Evolutionary conservation across 2,888 invertebrate genomes (phyloP).

Genomic region (Polydrusus tereticollis): DNA sequence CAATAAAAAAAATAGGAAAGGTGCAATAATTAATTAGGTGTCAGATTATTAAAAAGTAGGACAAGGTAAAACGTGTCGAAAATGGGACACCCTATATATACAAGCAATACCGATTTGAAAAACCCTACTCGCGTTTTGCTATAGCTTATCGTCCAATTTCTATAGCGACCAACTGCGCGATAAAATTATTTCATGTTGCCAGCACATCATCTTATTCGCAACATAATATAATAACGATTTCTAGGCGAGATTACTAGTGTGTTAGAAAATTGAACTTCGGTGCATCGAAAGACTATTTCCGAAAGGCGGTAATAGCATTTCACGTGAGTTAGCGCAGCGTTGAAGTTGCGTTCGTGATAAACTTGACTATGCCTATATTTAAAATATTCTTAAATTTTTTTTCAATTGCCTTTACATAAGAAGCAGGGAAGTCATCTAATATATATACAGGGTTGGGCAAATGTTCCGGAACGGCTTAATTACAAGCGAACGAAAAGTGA

Average conservation of each 20-base stretch:
- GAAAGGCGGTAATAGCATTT: constrained; percentile 31
- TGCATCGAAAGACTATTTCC: constrained; percentile 31
- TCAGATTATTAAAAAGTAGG: too few relatives aligned
- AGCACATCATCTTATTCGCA: constrained; percentile 3
- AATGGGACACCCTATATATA: too few relatives aligned
- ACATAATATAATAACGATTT: constrained; percentile 22
- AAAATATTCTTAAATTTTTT: neutral
- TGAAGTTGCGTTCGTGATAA: constrained; percentile 6
- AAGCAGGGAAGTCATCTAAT: too few relatives aligned
- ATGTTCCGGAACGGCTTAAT: too few relatives aligned
- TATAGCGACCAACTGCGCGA: neutral
- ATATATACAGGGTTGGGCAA: too few relatives aligned
- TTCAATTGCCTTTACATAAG: too few relatives aligned
- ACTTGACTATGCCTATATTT: neutral
- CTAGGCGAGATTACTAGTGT: constrained; percentile 31
- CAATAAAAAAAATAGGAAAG: too few relatives aligned
- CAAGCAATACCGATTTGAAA: too few relatives aligned
- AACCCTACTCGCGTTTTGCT: too few relatives aligned
- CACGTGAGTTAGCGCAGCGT: constrained; percentile 16
- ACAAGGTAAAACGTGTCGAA: too few relatives aligned
- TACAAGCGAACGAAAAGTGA: too few relatives aligned
- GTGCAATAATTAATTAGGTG: too few relatives aligned
- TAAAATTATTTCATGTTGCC: constrained; percentile 1
- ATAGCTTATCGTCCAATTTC: neutral
- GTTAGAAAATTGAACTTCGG: constrained; percentile 29